Evolutionary conservation across 1,140 invertebrate species (phyloP).

Genomic region (Chionoecetes opilio): DNA sequence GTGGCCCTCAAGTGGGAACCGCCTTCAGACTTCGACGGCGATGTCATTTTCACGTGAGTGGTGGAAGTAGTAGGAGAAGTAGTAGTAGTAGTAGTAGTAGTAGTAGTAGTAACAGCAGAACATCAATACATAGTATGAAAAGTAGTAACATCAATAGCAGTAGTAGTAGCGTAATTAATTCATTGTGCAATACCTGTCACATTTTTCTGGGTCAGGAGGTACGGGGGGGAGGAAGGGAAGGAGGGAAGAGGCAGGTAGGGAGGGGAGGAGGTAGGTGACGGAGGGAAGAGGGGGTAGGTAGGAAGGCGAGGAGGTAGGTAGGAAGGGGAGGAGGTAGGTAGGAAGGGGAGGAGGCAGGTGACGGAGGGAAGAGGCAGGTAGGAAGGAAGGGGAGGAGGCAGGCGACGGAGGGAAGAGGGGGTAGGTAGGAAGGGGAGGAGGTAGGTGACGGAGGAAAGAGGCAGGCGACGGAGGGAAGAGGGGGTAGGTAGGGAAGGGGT

Average conservation of each 20-base stretch:
- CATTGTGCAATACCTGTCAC: not conserved
- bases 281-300: not conserved
- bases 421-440: no score
- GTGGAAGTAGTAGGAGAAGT: not conserved
- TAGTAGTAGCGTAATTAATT: not conserved
- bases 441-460: not conserved
- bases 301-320: not conserved
- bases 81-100: slow-evolving; percentile 18
- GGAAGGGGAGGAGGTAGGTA: not conserved
- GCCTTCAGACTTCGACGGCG: slow-evolving; percentile 48
- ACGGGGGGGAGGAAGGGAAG: not conserved
- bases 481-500: not conserved
- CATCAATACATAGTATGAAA: no score
- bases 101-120: not conserved
- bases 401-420: no score
- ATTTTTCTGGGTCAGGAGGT: not conserved
- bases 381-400: not conserved
- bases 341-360: not conserved
- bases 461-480: not conserved
- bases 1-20: slow-evolving; percentile 58
- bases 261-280: not conserved
- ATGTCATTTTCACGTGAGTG: slow-evolving; percentile 64
- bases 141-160: not conserved
- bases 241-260: not conserved
- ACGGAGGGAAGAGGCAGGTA: not conserved